Base-by-base conservation (phyloP, 92 coral and sea anemone genomes). In the Metridium senile region DNA sequence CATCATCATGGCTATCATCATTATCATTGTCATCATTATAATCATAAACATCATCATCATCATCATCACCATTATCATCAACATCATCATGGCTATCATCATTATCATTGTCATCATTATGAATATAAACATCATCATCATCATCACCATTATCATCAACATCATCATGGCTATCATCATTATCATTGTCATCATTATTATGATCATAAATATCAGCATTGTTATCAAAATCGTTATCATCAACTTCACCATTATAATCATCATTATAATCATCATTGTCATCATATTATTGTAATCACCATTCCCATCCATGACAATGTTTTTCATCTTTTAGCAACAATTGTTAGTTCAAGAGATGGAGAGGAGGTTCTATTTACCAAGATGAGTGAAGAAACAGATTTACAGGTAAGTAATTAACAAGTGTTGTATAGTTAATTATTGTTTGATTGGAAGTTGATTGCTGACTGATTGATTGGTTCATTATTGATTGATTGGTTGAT, bases 361-460 rank as follows among this genome's bases (percentile, higher is more conserved):
- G 99, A 91, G 10, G 94, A 96, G 71, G 99, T 96, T 1, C 71
- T 96, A 29, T 96, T 96, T 63, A 92, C 97, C 26, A 92, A 92
- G 35, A 84, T 92, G 97, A 90, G 90, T 47, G 93, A 92, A 80
- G 93, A 92, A 64, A 86, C 89, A 13, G 97, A 92, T 62, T 72
- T 83, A 54, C 78, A 73, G 47, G 78, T 73, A 71, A 47, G 62
- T n/a, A n/a, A n/a, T n/a, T n/a, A n/a, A n/a, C 25, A 20, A 20
- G 29, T 7, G n/a, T n/a, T n/a, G n/a, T n/a, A n/a, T n/a, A n/a
- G n/a, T n/a, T 9, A 28, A 31, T 64, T 13, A 47, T 62, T 20
- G 34, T 13, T 27, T 62, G 33, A 13, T 39, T n/a, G n/a, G n/a
- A n/a, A n/a, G n/a, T 2, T 54, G 17, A 2, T 26, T 11, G 22